A percentile compares a stretch with the other conserved stretches of the same genome.
These are phyloP conservation scores for Fratercula arctica DNA, from an alignment of 2,797 vertebrate genomes.

Conservation along the genomic window DNA sequence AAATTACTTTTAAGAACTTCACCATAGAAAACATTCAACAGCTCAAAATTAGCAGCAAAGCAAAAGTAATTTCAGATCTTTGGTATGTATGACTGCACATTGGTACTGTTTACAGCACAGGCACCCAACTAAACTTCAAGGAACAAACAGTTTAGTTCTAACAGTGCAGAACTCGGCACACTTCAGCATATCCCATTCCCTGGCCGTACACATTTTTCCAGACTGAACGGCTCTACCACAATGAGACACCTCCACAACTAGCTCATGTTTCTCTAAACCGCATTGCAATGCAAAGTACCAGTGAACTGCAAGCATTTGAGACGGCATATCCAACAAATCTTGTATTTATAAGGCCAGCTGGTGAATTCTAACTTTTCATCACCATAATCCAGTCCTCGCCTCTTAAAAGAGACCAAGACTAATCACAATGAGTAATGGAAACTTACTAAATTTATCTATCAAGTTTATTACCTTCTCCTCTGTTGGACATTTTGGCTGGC, in stretches of 20 bases:
- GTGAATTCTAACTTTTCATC: neutral
- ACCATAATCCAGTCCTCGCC: neutral
- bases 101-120: neutral
- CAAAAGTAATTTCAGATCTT: neutral
- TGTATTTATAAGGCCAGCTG: neutral
- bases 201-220: neutral
- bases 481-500: conserved; percentile 67
- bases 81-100: neutral
- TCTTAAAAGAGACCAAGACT: neutral
- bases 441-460: neutral
- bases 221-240: neutral
- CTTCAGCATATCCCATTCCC: neutral
- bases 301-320: neutral
- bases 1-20: neutral
- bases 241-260: neutral
- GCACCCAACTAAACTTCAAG: neutral
- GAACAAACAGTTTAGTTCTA: neutral
- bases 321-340: neutral
- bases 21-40: neutral
- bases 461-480: conserved; percentile 73
- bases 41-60: neutral
- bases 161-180: neutral
- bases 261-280: neutral
- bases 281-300: neutral
- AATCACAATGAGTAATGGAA: neutral